Evolutionary conservation across 2,888 invertebrate genomes (phyloP).

Genomic region (Lepidocyrtinus sp.): DNA sequence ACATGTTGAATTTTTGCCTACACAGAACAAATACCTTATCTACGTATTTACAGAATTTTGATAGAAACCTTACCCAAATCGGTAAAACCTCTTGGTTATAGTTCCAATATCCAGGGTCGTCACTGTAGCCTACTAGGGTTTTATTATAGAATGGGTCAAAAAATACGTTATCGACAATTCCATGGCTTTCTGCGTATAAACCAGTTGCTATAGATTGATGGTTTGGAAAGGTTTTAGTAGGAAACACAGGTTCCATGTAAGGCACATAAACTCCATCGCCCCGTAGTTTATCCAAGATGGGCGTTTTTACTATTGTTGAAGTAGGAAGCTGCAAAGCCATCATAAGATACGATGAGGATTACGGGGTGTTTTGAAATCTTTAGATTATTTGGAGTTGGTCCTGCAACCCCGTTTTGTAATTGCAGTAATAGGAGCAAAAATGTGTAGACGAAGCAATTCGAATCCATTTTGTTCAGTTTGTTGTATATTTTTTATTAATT

Average conservation of each 20-base stretch:
- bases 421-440: too few species aligned
- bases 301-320: slow-evolving; percentile 76
- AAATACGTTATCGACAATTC: slow-evolving; percentile 78
- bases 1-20: too few species aligned
- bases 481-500: too few species aligned
- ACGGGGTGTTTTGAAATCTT: slow-evolving; percentile 38
- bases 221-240: slow-evolving; percentile 83
- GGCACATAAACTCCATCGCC: slow-evolving; percentile 76
- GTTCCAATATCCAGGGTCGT: neutral
- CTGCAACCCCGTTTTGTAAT: too few species aligned
- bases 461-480: too few species aligned
- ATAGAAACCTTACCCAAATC: neutral
- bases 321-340: slow-evolving; percentile 81
- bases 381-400: too few species aligned
- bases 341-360: slow-evolving; percentile 78
- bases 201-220: slow-evolving; percentile 82
- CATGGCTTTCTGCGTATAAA: slow-evolving; percentile 80
- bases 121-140: slow-evolving; percentile 22
- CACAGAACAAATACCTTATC: too few species aligned
- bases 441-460: too few species aligned
- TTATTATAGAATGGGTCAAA: slow-evolving; percentile 74
- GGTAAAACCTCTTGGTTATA: neutral
- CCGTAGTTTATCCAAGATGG: slow-evolving; percentile 76
- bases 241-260: slow-evolving; percentile 77
- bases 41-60: too few species aligned